A percentile compares a stretch with the other conserved stretches of the same genome.
Evolutionary conservation across 2,888 invertebrate species (phyloP).

Genomic region (Anodontia alba): DNA sequence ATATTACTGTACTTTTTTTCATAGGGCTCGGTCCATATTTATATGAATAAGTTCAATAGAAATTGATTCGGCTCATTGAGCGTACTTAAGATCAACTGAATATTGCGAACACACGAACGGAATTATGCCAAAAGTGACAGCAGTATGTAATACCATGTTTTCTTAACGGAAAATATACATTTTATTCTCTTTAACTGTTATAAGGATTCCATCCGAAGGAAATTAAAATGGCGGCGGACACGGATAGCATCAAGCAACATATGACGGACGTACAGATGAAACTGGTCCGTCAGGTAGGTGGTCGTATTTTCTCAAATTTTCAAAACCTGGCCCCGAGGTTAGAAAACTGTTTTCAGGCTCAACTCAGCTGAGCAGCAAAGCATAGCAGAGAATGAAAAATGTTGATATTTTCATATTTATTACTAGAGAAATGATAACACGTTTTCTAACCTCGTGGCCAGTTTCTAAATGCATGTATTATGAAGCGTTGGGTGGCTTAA

Average conservation of each 20-base stretch:
- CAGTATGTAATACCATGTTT: neutral
- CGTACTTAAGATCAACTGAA: neutral
- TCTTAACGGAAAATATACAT: neutral
- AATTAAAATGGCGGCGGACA: conserved; percentile 51
- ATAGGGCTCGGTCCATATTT: neutral
- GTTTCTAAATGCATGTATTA: no score
- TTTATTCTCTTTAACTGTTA: no score
- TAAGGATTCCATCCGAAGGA: neutral
- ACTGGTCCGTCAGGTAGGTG: conserved; percentile 74
- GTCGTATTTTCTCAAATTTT: neutral
- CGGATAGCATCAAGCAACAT: conserved; percentile 72
- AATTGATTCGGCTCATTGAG: neutral
- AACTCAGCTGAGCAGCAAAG: no score
- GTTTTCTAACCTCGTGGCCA: no score
- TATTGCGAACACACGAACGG: neutral
- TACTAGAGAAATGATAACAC: no score
- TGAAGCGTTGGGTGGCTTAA: no score
- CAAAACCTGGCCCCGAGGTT: neutral
- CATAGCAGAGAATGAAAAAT: no score
- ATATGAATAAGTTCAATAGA: neutral
- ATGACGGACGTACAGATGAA: conserved; percentile 72
- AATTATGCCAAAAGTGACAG: conserved; percentile 1
- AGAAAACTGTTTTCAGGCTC: no score
- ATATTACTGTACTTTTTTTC: no score
- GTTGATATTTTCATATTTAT: no score